Evolutionary conservation across 2,888 invertebrate species (phyloP).

Genomic region (Cepaea hortensis): DNA sequence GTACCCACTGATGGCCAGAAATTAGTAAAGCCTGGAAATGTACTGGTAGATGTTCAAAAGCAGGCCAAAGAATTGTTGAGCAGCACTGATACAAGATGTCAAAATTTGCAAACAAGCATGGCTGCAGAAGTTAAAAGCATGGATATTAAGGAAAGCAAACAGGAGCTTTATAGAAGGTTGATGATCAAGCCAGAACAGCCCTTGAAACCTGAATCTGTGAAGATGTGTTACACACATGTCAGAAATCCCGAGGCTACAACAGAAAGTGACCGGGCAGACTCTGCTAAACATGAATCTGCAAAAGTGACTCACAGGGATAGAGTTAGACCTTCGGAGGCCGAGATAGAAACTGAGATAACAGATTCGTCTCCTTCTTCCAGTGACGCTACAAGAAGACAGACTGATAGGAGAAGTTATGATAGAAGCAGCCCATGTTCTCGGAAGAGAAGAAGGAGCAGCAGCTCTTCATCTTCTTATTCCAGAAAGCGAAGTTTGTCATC

Average conservation of each 20-base stretch:
- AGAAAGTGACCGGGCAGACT: background rate
- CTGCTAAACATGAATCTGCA: background rate
- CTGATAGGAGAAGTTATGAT: background rate
- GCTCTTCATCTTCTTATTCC: slow-evolving; percentile 13
- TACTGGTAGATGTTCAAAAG: too few species aligned
- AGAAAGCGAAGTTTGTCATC: slow-evolving; percentile 17
- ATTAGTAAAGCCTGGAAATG: background rate
- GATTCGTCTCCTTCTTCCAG: background rate
- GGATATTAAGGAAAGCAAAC: background rate
- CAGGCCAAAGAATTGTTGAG: too few species aligned
- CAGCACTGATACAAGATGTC: background rate
- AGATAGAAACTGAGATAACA: background rate
- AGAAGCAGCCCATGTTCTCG: background rate
- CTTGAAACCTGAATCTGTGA: background rate
- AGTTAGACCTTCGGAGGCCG: background rate
- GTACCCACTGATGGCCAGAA: background rate
- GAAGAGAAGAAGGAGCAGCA: background rate
- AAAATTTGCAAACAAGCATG: too few species aligned
- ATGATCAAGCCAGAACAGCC: background rate
- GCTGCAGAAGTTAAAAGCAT: background rate
- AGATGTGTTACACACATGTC: background rate
- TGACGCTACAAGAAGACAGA: background rate
- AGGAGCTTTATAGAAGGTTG: background rate
- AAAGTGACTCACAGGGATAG: background rate
- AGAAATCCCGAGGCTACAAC: background rate